A percentile compares a stretch with the other conserved stretches of the same genome.
Evolutionary conservation across 2,113 vertebrate genomes (phyloP).

Genomic region (Rhea americana): DNA sequence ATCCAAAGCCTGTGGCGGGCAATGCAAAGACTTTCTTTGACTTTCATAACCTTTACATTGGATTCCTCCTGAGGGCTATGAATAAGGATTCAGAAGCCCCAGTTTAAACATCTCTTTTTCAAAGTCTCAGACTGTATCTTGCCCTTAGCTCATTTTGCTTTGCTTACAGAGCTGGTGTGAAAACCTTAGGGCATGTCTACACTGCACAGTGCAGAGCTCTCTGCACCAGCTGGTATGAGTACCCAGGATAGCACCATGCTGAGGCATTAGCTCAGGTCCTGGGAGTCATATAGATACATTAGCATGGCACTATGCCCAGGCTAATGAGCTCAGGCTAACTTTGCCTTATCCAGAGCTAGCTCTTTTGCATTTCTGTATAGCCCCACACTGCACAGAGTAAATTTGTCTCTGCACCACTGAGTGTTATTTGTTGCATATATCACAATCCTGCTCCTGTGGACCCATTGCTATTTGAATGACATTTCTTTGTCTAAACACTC

Average conservation of each 20-base stretch:
- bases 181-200: slow-evolving; percentile 41
- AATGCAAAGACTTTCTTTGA: background rate
- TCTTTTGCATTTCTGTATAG: slow-evolving; percentile 12
- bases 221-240: slow-evolving; percentile 54
- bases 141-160: slow-evolving; percentile 4
- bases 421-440: background rate
- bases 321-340: slow-evolving; percentile 42
- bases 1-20: background rate
- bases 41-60: background rate
- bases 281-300: slow-evolving; percentile 50
- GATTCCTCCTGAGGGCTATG: background rate
- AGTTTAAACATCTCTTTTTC: slow-evolving; percentile 2
- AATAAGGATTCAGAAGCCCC: background rate
- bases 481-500: background rate
- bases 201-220: slow-evolving; percentile 8
- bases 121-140: background rate
- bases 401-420: background rate
- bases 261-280: slow-evolving; percentile 47
- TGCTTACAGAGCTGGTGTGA: slow-evolving; percentile 12
- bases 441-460: background rate
- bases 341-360: slow-evolving; percentile 10
- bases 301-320: slow-evolving; percentile 28
- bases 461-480: background rate
- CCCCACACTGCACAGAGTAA: background rate
- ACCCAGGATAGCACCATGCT: slow-evolving; percentile 22